These are phyloP conservation scores for Cossypha caffra DNA, from an alignment of 2,797 vertebrate species.

Conservation along the genomic window DNA sequence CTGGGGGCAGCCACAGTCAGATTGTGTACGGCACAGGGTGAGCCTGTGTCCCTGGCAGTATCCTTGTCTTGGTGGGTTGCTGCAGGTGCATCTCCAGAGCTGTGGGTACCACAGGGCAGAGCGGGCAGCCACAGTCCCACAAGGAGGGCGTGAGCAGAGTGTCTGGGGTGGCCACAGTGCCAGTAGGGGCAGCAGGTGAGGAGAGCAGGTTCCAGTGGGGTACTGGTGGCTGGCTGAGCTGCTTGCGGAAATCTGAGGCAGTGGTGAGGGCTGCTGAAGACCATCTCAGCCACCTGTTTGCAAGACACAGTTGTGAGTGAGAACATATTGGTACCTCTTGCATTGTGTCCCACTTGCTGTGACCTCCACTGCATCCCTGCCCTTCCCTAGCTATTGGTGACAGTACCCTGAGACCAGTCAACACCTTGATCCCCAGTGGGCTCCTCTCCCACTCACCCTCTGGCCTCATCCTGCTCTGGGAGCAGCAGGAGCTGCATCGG, in stretches of 20 bases:
- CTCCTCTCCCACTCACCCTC: background rate
- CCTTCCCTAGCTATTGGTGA: background rate
- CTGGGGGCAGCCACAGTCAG: background rate
- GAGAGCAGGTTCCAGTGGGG: background rate
- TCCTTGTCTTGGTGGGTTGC: background rate
- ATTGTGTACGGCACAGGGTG: background rate
- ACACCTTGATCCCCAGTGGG: background rate
- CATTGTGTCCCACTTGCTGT: background rate
- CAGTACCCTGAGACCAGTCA: background rate
- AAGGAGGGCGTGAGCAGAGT: fast-evolving
- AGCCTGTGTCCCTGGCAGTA: background rate
- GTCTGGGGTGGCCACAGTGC: background rate
- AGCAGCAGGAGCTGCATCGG: background rate
- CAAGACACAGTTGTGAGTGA: background rate
- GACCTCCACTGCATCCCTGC: background rate
- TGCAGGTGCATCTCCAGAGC: background rate
- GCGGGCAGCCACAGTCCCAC: fast-evolving
- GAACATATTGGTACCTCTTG: fast-evolving
- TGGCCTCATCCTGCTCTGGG: background rate
- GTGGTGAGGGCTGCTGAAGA: background rate
- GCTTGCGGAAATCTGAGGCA: background rate
- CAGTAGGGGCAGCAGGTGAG: fast-evolving
- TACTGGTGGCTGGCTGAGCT: background rate
- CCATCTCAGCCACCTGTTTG: background rate
- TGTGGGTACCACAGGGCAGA: background rate